A percentile compares a stretch with the other conserved stretches of the same genome.
These are phyloP conservation scores for Hyposoter dolosus DNA, from an alignment of 2,888 invertebrate genomes.

Conservation along the genomic window DNA sequence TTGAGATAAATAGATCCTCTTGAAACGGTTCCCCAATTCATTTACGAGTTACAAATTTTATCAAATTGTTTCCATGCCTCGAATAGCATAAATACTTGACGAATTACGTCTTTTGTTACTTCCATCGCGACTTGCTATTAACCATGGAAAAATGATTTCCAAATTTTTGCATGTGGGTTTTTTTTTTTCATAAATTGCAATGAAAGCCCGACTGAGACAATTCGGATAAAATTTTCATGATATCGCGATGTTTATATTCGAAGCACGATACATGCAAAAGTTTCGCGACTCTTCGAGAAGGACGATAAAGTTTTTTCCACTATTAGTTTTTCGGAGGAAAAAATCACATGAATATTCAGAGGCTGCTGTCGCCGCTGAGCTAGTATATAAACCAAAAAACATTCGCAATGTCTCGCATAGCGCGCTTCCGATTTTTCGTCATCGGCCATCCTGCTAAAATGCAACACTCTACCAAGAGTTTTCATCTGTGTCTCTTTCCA, in stretches of 20 bases:
- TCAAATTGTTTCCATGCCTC: neutral
- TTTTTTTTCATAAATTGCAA: neutral
- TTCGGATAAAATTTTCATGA: neutral
- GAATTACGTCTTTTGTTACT: neutral
- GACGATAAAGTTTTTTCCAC: conserved; percentile 4
- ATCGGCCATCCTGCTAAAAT: conserved; percentile 20
- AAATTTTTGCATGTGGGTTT: neutral
- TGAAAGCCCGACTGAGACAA: neutral
- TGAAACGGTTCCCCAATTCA: neutral
- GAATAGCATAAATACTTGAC: neutral
- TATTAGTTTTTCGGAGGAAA: conserved; percentile 25
- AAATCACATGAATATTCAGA: conserved; percentile 62
- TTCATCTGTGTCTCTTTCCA: conserved; percentile 1
- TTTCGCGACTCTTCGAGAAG: neutral
- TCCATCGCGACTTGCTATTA: neutral
- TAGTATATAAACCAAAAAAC: conserved; percentile 35
- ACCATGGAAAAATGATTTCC: neutral
- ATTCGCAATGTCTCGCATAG: conserved; percentile 28
- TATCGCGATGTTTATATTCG: neutral
- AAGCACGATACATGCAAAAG: neutral
- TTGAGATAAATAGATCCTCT: neutral
- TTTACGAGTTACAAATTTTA: neutral
- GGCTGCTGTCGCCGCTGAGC: conserved; percentile 23
- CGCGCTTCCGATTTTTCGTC: conserved; percentile 41
- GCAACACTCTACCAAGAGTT: conserved; percentile 12